phyloP scores from a whole-genome alignment of 2,113 vertebrate species.

The Xiphophorus maculatus region DNA sequence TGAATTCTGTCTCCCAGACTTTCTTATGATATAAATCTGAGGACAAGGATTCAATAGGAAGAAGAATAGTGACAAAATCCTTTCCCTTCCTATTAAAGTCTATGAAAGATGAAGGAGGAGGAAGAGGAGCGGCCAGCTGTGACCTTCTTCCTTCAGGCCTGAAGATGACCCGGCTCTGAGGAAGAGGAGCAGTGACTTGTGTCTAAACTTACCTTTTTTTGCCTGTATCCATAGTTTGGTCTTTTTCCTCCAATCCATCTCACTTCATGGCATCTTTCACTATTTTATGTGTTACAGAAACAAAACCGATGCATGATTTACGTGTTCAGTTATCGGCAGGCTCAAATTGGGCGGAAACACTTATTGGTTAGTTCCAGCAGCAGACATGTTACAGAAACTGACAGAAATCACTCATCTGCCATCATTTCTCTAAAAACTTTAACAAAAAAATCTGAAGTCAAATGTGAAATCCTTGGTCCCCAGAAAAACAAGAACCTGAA shows the following conservation, averaged over 20 bases:
- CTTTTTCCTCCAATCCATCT: constrained; percentile 49
- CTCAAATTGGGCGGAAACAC: too few relatives aligned
- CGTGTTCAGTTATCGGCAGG: too few relatives aligned
- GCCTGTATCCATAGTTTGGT: constrained; percentile 35
- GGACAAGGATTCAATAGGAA: constrained; percentile 17
- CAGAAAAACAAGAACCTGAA: too few relatives aligned
- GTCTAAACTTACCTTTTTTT: constrained; percentile 51
- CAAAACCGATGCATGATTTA: too few relatives aligned
- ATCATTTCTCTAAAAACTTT: too few relatives aligned
- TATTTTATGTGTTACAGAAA: too few relatives aligned
- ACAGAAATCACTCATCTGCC: too few relatives aligned
- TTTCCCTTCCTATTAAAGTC: constrained; percentile 9
- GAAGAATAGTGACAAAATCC: constrained; percentile 31
- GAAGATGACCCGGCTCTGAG: constrained; percentile 61
- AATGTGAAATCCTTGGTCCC: too few relatives aligned
- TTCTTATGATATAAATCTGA: constrained; percentile 25
- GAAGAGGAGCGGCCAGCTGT: constrained; percentile 54
- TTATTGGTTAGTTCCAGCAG: too few relatives aligned
- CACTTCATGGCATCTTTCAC: constrained; percentile 48
- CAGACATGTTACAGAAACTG: too few relatives aligned
- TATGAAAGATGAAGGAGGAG: constrained; percentile 27
- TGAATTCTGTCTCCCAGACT: constrained; percentile 18
- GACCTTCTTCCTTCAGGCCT: constrained; percentile 63
- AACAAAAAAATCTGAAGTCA: too few relatives aligned
- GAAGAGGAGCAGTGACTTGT: constrained; percentile 61